Base-by-base conservation (phyloP, 1,140 invertebrate genomes). In the Drosophila quadrilineata region DNA sequence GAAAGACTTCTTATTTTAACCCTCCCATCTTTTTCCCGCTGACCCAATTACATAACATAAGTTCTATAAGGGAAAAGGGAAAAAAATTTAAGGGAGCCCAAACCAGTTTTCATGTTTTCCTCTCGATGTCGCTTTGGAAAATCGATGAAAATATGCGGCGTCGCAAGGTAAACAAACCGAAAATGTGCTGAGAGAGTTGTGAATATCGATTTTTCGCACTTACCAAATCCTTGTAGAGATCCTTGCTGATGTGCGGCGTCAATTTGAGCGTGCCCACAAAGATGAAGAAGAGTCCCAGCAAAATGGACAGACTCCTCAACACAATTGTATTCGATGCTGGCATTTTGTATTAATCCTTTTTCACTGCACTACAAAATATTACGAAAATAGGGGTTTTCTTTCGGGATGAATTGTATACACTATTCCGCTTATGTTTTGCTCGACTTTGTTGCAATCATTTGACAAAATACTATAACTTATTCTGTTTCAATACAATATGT, bases 161-260 rank as follows among this genome's bases (percentile, higher is more conserved):
- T 43, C 46, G 22, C 56, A 41, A 69, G 56, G 64, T 49, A 43
- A 50, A 65, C 46, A 53, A 72, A 24, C 5, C 9, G n/a, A n/a
- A n/a, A n/a, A n/a, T n/a, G n/a, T n/a, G n/a, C n/a, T n/a, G n/a
- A n/a, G n/a, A n/a, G n/a, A n/a, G n/a, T n/a, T n/a, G n/a, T n/a
- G n/a, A n/a, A n/a, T 29, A 80, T 76, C 45, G 72, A 85, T 82
- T 82, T 77, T 73, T 58, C 52, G 3, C 29, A 64, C 94, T 94
- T 91, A 98, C 98, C 94, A 99, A 93, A 92, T 99, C 97, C 93
- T 97, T 98, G 90, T 99, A 97, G 48, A 99, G 93, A 90, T 99
- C 97, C 91, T 96, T 96, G 80, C 96, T 98, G 54, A 99, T 94
- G 67, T 94, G 93, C 62, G 96, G 96, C 57, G 97, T 96, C 45